phyloP scores from a whole-genome alignment of 2,113 vertebrate species.

The Miniopterus natalensis region DNA sequence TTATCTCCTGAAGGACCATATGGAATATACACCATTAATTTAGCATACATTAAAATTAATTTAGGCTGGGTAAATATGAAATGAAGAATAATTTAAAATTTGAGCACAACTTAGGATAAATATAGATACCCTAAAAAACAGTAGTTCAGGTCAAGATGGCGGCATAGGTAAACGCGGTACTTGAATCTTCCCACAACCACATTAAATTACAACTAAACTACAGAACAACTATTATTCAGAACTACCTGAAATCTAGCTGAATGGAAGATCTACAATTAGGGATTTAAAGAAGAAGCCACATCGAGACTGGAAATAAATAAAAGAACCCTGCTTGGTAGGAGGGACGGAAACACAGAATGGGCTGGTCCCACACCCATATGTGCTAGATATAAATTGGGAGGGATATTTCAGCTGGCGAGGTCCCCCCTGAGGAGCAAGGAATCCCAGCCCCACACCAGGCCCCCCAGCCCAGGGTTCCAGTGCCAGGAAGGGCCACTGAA shows the following conservation, averaged over 20 bases:
- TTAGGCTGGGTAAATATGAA: conserved; percentile 38
- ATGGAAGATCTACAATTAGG: background rate
- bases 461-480: background rate
- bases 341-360: background rate
- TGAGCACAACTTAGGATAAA: conserved; percentile 28
- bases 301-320: background rate
- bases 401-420: background rate
- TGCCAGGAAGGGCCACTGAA: background rate
- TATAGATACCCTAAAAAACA: background rate
- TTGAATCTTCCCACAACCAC: background rate
- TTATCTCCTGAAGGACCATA: background rate
- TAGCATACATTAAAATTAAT: conserved; percentile 18
- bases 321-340: background rate
- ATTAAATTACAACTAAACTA: background rate
- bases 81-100: background rate
- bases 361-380: background rate
- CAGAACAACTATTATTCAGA: background rate
- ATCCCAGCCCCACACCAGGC: background rate
- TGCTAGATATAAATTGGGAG: background rate
- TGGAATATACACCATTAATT: conserved; percentile 7
- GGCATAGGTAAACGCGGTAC: background rate
- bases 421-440: background rate
- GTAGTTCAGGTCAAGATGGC: background rate
- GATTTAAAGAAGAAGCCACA: background rate
- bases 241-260: background rate